phyloP scores from a whole-genome alignment of 1,140 invertebrate genomes.

The Zophobas atratus region DNA sequence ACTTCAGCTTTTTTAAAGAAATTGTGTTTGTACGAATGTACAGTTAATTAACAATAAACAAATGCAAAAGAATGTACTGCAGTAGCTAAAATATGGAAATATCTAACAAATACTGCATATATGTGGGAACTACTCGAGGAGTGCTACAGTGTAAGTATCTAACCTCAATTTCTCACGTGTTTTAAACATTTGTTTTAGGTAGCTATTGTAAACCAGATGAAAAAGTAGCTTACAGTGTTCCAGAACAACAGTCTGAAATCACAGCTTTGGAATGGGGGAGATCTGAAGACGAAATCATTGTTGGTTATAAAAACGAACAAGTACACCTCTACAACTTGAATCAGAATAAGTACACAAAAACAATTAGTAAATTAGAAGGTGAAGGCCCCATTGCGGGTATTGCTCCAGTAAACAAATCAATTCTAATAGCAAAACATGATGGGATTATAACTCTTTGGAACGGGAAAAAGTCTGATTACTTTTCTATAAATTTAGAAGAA shows the following conservation, averaged over 20 bases:
- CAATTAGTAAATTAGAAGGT: conserved; percentile 55
- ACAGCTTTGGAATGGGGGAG: conserved; percentile 75
- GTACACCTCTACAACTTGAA: conserved; percentile 58
- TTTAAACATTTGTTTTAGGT: conserved; percentile 54
- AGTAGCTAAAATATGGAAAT: conserved; percentile 19
- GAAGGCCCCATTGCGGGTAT: conserved; percentile 57
- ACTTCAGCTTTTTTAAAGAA: too few species aligned
- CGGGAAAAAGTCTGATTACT: conserved; percentile 55
- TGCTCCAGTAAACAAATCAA: conserved; percentile 46
- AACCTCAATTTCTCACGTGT: conserved; percentile 42
- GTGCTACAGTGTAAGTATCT: conserved; percentile 55
- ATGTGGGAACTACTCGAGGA: conserved; percentile 60
- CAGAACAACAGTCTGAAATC: conserved; percentile 64
- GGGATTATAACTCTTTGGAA: conserved; percentile 60
- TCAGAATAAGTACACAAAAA: conserved; percentile 54
- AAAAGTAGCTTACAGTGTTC: conserved; percentile 53
- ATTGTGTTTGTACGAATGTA: background rate
- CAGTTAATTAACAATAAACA: background rate
- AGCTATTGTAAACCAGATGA: conserved; percentile 56
- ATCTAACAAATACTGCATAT: conserved; percentile 55
- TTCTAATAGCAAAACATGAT: conserved; percentile 57
- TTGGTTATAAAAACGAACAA: conserved; percentile 62
- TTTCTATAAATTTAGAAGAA: conserved; percentile 57
- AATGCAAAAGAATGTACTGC: background rate
- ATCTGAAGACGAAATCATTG: conserved; percentile 59